These are phyloP conservation scores for Aporophyla nigra DNA, from an alignment of 2,888 invertebrate genomes.

Conservation along the genomic window DNA sequence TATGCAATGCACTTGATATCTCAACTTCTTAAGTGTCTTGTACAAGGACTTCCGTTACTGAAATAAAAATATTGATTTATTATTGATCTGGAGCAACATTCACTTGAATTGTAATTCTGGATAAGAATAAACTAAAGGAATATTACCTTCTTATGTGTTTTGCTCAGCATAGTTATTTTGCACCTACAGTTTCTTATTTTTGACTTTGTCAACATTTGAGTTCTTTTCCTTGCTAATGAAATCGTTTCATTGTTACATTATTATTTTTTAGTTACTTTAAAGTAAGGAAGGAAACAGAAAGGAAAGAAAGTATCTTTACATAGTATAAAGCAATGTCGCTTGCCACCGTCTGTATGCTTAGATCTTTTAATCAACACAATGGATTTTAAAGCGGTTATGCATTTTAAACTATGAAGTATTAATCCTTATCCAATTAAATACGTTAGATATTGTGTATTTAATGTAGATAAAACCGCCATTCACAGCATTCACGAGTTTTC, in stretches of 20 bases:
- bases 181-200: neutral
- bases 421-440: too few species aligned
- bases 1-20: constrained; percentile 27
- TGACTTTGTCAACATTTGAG: neutral
- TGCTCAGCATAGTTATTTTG: neutral
- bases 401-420: too few species aligned
- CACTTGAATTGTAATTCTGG: constrained; percentile 1
- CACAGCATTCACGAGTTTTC: too few species aligned
- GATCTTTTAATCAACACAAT: too few species aligned
- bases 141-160: neutral
- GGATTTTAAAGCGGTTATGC: too few species aligned
- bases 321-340: too few species aligned
- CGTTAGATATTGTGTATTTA: too few species aligned
- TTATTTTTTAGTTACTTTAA: neutral
- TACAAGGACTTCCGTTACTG: constrained; percentile 38
- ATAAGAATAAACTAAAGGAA: neutral
- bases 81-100: constrained; percentile 16
- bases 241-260: too few species aligned
- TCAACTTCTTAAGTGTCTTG: constrained; percentile 28
- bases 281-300: neutral
- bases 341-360: too few species aligned
- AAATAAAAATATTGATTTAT: constrained; percentile 28
- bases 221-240: neutral
- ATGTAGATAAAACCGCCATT: too few species aligned
- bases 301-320: too few species aligned